Percentiles rank a stretch among this genome's conserved stretches.
phyloP scores from a whole-genome alignment of 2,888 invertebrate species.

The Alloscopus bannaensis region DNA sequence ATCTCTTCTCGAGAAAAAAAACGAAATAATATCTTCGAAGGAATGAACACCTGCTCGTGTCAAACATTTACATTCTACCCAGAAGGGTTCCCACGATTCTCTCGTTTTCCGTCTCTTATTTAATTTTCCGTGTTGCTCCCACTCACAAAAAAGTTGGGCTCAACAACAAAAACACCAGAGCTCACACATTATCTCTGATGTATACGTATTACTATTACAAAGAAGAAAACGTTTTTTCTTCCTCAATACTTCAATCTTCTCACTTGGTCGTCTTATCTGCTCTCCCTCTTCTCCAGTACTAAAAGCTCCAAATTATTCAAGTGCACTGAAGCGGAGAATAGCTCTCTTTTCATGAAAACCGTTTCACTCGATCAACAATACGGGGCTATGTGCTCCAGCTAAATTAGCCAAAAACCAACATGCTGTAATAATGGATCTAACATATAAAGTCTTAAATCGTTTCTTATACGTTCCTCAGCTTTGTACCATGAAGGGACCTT shows the following conservation, averaged over 20 bases:
- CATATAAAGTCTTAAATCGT: slow-evolving; percentile 42
- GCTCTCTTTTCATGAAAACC: slow-evolving; percentile 50
- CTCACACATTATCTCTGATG: background rate
- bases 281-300: slow-evolving; percentile 40
- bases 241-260: slow-evolving; percentile 51
- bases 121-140: slow-evolving; percentile 61
- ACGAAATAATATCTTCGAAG: slow-evolving; percentile 53
- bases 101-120: slow-evolving; percentile 45
- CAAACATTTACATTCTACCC: slow-evolving; percentile 58
- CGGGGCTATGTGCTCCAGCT: background rate
- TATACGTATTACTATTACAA: slow-evolving; percentile 7
- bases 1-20: slow-evolving; percentile 27
- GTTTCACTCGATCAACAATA: slow-evolving; percentile 37
- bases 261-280: slow-evolving; percentile 30
- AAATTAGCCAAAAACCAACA: slow-evolving; percentile 36
- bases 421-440: slow-evolving; percentile 21
- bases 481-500: too few relatives aligned
- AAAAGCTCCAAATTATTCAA: slow-evolving; percentile 57
- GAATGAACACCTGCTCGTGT: slow-evolving; percentile 70
- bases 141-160: slow-evolving; percentile 53
- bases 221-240: slow-evolving; percentile 35
- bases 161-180: slow-evolving; percentile 47
- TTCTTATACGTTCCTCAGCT: slow-evolving; percentile 28
- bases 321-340: slow-evolving; percentile 59
- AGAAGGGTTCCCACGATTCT: slow-evolving; percentile 65